Evolutionary conservation across 23 tunicate genomes (phyloP).

Genomic region (Trididemnum nubilum): DNA sequence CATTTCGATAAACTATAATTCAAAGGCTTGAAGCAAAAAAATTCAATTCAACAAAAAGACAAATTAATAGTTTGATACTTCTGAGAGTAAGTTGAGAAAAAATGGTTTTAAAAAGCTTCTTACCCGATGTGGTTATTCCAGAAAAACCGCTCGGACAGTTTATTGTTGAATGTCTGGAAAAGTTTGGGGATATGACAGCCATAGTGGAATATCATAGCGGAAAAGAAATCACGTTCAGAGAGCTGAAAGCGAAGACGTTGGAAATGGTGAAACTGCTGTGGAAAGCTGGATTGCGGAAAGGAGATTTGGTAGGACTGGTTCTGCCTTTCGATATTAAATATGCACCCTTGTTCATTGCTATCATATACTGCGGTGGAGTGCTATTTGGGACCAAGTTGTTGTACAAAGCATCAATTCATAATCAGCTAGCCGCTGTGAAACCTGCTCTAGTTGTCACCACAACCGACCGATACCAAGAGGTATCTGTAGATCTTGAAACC

Average conservation of each 20-base stretch:
- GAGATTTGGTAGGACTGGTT: conserved; percentile 1
- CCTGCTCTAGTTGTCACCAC: conserved; percentile 14
- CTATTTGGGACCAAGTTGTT: conserved; percentile 4
- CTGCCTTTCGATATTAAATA: conserved; percentile 10
- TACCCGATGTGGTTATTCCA: conserved; percentile 44
- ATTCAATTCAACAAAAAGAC: too few species aligned
- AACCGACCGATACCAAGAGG: not conserved
- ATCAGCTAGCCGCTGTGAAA: not conserved
- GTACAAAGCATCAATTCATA: conserved; percentile 3
- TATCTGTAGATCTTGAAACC: not conserved
- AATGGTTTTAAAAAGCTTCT: conserved; percentile 46
- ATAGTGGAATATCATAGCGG: conserved; percentile 22
- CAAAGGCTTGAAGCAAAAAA: too few species aligned
- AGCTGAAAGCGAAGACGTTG: not conserved
- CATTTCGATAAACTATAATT: too few species aligned
- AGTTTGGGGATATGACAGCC: conserved; percentile 33
- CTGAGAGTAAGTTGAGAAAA: too few species aligned
- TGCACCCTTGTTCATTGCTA: conserved; percentile 1
- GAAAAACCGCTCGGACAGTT: conserved; percentile 33
- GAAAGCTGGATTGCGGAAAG: conserved; percentile 19
- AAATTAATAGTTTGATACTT: too few species aligned
- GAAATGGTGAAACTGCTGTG: not conserved
- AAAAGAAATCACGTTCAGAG: not conserved
- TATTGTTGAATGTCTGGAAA: conserved; percentile 11
- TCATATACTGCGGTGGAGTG: conserved; percentile 10